These are phyloP conservation scores for Etheostoma nigrum DNA, from an alignment of 2,797 vertebrate genomes.

Conservation along the genomic window DNA sequence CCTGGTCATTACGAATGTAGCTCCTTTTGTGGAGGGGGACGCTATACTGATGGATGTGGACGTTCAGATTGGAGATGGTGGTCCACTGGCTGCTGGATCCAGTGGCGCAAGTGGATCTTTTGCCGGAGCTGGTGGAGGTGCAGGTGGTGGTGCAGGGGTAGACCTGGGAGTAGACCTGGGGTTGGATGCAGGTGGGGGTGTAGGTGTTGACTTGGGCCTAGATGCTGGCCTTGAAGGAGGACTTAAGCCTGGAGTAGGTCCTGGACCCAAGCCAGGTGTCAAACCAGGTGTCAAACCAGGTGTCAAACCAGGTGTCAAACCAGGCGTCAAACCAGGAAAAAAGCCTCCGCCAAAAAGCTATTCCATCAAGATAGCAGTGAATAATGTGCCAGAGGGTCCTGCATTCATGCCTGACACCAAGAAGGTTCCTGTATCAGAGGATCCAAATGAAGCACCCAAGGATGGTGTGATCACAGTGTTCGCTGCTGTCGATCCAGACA, in stretches of 20 bases:
- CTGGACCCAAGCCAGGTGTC: constrained; percentile 21
- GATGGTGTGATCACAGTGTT: constrained; percentile 84
- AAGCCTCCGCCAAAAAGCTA: constrained; percentile 68
- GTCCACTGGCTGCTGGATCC: constrained; percentile 66
- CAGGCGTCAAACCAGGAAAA: constrained; percentile 19
- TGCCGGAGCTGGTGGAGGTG: neutral
- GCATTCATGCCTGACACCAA: constrained; percentile 83
- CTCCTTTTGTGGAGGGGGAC: constrained; percentile 87
- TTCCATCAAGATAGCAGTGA: constrained; percentile 89
- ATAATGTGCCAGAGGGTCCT: constrained; percentile 88
- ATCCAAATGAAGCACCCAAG: constrained; percentile 65
- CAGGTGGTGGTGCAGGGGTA: neutral
- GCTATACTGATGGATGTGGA: constrained; percentile 53
- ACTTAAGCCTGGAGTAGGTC: neutral
- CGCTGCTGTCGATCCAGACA: constrained; percentile 89
- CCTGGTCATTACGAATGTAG: constrained; percentile 89
- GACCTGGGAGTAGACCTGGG: constrained; percentile 9
- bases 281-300: constrained; percentile 33
- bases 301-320: neutral
- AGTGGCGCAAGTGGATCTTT: constrained; percentile 48
- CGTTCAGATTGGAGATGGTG: constrained; percentile 72
- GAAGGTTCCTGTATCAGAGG: constrained; percentile 84
- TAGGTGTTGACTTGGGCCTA: neutral
- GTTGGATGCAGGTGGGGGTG: neutral
- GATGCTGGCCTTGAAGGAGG: neutral